These are phyloP conservation scores for Euzetes globulus DNA, from an alignment of 2,888 invertebrate genomes.

Conservation along the genomic window DNA sequence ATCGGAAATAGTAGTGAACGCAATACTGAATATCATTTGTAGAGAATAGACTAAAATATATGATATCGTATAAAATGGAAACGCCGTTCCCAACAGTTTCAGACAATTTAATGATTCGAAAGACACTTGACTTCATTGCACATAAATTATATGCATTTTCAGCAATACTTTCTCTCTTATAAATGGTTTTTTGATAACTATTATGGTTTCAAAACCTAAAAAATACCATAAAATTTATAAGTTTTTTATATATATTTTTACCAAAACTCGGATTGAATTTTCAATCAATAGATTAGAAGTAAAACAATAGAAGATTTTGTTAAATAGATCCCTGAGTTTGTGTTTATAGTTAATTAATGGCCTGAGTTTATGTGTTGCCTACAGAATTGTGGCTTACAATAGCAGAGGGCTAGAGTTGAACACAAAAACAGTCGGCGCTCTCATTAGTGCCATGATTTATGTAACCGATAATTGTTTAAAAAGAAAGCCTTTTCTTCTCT, in stretches of 20 bases:
- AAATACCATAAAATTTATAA: neutral
- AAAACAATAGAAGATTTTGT: too few species aligned
- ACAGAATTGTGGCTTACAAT: neutral
- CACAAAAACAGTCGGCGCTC: neutral
- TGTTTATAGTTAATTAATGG: neutral
- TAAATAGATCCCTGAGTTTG: too few species aligned
- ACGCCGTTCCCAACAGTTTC: neutral
- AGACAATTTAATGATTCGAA: conserved; percentile 6
- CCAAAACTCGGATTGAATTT: neutral
- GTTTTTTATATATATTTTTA: neutral
- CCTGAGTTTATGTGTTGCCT: neutral
- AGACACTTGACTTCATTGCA: conserved; percentile 20
- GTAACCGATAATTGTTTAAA: neutral
- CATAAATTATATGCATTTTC: conserved; percentile 21
- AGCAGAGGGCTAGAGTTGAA: neutral
- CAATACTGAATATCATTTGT: neutral
- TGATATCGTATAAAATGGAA: neutral
- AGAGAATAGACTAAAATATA: neutral
- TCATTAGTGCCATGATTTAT: neutral
- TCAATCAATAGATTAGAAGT: neutral
- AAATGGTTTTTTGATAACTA: neutral
- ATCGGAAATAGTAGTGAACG: neutral
- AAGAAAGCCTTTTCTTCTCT: neutral
- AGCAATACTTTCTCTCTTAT: neutral
- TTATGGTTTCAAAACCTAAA: neutral